A percentile compares a stretch with the other conserved stretches of the same genome.
These are phyloP conservation scores for Centrocercus urophasianus DNA, from an alignment of 2,113 vertebrate genomes.

Conservation along the genomic window DNA sequence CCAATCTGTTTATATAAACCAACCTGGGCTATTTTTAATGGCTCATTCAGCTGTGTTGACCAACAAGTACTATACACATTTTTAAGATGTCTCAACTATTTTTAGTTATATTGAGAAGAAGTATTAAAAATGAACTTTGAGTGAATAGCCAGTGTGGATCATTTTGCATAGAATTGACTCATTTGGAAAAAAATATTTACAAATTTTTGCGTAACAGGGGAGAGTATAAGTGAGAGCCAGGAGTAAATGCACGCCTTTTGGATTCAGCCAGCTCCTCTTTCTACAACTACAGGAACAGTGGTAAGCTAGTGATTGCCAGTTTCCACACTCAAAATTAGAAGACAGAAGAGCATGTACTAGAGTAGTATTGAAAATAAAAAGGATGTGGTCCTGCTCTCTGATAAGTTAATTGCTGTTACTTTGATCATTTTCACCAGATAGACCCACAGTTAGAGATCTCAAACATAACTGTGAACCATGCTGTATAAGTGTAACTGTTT, in stretches of 20 bases:
- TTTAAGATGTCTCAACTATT: slow-evolving; percentile 46
- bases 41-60: slow-evolving; percentile 9
- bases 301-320: background rate
- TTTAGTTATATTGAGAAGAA: slow-evolving; percentile 24
- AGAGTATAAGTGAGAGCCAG: background rate
- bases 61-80: slow-evolving; percentile 21
- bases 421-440: background rate
- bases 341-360: background rate
- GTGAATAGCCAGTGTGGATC: background rate
- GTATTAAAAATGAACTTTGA: slow-evolving; percentile 27
- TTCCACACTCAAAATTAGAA: background rate
- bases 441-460: background rate
- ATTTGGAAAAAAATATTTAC: background rate
- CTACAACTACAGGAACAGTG: background rate
- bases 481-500: background rate
- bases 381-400: background rate
- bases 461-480: background rate
- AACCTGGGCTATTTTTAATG: slow-evolving; percentile 49
- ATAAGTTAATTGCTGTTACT: background rate
- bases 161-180: background rate
- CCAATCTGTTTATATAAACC: slow-evolving; percentile 26
- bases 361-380: background rate
- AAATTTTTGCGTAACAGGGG: background rate
- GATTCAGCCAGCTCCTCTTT: background rate
- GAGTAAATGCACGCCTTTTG: background rate